Conservation (phyloP, 2,113 vertebrate genomes). For the Herpetotheres cachinnans region DNA sequence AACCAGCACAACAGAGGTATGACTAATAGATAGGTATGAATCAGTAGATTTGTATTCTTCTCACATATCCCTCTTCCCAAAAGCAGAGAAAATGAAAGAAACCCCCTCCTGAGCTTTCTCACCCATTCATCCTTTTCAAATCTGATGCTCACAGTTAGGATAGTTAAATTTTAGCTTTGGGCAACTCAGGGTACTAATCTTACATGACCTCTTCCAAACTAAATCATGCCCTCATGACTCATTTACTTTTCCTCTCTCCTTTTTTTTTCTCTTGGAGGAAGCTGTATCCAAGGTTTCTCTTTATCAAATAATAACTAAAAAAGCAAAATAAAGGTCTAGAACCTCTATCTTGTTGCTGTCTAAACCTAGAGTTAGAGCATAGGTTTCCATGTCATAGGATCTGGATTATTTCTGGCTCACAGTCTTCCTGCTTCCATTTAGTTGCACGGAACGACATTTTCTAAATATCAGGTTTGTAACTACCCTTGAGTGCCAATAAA, state of each 20-base stretch:
- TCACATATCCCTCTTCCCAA: not conserved
- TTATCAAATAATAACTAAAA: not conserved
- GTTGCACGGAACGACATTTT: not conserved
- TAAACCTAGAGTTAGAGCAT: not conserved
- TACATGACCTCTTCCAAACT: not conserved
- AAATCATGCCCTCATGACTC: constrained; percentile 26
- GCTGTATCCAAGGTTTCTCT: not conserved
- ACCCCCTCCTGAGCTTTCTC: constrained; percentile 5
- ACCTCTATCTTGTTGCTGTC: not conserved
- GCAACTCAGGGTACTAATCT: constrained; percentile 5
- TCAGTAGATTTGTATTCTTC: constrained; percentile 47
- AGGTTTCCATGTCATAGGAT: accelerated
- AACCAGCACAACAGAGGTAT: constrained; percentile 55
- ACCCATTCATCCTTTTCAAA: constrained; percentile 36
- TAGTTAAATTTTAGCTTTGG: constrained; percentile 39
- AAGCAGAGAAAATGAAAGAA: constrained; percentile 54
- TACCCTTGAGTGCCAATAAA: not conserved
- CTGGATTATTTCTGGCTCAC: not conserved
- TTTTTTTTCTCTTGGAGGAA: not conserved
- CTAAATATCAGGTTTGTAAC: not conserved
- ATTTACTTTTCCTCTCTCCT: not conserved
- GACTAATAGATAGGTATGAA: constrained; percentile 56
- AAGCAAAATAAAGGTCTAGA: not conserved
- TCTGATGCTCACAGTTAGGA: constrained; percentile 17
- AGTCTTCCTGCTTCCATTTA: not conserved